Evolutionary conservation across 2,113 vertebrate genomes (phyloP).

Genomic region (Seriola dumerili): DNA sequence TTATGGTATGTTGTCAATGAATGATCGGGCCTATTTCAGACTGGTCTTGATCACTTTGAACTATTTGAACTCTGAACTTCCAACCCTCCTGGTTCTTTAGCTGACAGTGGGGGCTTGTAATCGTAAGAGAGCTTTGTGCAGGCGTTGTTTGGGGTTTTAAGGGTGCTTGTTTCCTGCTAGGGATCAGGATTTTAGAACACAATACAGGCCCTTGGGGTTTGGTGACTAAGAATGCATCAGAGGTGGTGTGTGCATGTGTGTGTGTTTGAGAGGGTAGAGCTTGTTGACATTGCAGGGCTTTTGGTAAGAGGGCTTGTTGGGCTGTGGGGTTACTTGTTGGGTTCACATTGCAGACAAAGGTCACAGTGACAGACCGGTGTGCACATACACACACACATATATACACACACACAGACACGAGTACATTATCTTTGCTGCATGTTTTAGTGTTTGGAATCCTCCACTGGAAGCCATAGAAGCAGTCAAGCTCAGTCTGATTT

Average conservation of each 20-base stretch:
- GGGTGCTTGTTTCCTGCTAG: slow-evolving; percentile 74
- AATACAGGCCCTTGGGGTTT: slow-evolving; percentile 67
- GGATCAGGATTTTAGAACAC: slow-evolving; percentile 77
- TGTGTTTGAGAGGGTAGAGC: slow-evolving; percentile 53
- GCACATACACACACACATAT: neutral
- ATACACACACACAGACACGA: neutral
- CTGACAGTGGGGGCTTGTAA: slow-evolving; percentile 54
- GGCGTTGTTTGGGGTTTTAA: slow-evolving; percentile 72
- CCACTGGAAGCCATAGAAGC: neutral
- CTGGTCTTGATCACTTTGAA: slow-evolving; percentile 56
- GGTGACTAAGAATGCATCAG: slow-evolving; percentile 65
- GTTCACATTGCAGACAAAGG: slow-evolving; percentile 52
- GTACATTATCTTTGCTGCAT: neutral
- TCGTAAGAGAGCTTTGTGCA: slow-evolving; percentile 66
- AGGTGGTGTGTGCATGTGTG: slow-evolving; percentile 43
- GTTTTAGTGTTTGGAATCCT: slow-evolving; percentile 5
- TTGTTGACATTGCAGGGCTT: slow-evolving; percentile 69
- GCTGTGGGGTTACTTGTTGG: slow-evolving; percentile 47
- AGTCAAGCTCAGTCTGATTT: slow-evolving; percentile 10
- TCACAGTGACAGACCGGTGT: neutral
- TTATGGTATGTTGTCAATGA: slow-evolving; percentile 20
- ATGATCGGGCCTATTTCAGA: slow-evolving; percentile 27
- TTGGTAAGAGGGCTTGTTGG: slow-evolving; percentile 53
- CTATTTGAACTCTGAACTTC: slow-evolving; percentile 72
- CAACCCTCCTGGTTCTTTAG: slow-evolving; percentile 53